Evolutionary conservation across 53 echinoderm and acorn worm species (phyloP).

Genomic region (Hippasteria phrygiana): DNA sequence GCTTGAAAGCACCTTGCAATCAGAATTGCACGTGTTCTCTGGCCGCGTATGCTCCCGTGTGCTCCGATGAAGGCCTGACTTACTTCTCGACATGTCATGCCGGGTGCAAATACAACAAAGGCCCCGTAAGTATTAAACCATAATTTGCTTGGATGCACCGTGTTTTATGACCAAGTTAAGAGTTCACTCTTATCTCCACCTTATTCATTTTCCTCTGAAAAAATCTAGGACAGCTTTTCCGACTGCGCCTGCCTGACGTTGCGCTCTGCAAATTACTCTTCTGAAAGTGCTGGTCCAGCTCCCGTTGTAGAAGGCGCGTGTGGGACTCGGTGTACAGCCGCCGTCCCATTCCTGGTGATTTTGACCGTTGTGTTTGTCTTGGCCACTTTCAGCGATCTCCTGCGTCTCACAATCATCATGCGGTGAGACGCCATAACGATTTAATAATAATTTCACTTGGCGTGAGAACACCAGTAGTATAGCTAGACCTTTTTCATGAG

Average conservation of each 20-base stretch:
- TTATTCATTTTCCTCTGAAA: not conserved
- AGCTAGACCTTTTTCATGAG: not conserved
- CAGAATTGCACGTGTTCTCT: slow-evolving; percentile 16
- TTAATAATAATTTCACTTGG: not conserved
- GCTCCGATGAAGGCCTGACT: not conserved
- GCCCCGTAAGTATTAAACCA: not conserved
- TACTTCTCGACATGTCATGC: slow-evolving; percentile 15
- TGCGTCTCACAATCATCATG: slow-evolving; percentile 28
- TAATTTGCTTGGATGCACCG: not conserved
- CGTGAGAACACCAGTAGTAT: not conserved
- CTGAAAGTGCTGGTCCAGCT: not conserved
- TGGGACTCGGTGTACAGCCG: not conserved
- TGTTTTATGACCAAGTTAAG: no score
- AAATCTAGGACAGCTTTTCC: slow-evolving; percentile 4
- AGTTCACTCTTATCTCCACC: not conserved
- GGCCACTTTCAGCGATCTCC: slow-evolving; percentile 23
- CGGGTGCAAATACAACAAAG: not conserved
- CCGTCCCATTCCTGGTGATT: not conserved
- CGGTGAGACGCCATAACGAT: not conserved
- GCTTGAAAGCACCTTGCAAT: slow-evolving; percentile 17
- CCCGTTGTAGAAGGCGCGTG: slow-evolving; percentile 32
- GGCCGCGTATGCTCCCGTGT: slow-evolving; percentile 5
- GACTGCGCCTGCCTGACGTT: slow-evolving; percentile 5
- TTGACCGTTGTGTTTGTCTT: slow-evolving; percentile 14
- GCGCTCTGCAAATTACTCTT: not conserved